A percentile compares a stretch with the other conserved stretches of the same genome.
phyloP scores from a whole-genome alignment of 92 coral and sea anemone genomes.

The Muricea muricata region DNA sequence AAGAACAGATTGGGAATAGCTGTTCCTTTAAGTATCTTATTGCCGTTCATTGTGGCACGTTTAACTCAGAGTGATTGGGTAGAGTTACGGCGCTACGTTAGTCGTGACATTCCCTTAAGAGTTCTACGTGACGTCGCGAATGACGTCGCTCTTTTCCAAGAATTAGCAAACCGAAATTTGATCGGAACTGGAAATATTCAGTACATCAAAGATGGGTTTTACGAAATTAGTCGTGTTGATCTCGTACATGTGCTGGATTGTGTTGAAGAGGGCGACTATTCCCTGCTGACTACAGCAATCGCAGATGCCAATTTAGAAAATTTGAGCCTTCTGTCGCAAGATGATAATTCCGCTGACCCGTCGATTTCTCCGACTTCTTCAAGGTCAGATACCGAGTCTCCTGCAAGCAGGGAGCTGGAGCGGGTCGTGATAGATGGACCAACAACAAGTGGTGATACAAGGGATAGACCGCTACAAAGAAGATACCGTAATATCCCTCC shows the following conservation, averaged over 20 bases:
- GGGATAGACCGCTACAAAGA: not conserved
- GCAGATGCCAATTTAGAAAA: not conserved
- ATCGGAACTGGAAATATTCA: not conserved
- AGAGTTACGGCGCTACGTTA: not conserved
- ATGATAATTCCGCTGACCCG: not conserved
- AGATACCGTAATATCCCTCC: conserved; percentile 12
- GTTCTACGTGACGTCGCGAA: not conserved
- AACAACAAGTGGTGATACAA: not conserved
- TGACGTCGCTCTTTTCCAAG: not conserved
- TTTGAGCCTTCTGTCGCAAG: too few species aligned
- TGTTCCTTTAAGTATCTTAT: not conserved
- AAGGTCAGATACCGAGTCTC: not conserved
- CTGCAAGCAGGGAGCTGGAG: not conserved
- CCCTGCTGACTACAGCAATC: not conserved
- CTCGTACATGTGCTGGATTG: conserved; percentile 4
- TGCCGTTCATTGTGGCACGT: not conserved
- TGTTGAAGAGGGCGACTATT: not conserved
- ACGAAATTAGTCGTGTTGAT: not conserved
- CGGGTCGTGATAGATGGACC: not conserved
- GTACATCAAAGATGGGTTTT: not conserved
- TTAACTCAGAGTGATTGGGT: not conserved
- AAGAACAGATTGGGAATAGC: too few species aligned
- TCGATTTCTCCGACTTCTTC: not conserved
- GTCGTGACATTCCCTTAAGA: not conserved
- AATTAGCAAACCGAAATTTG: conserved; percentile 2